Percentiles rank a stretch among this genome's conserved stretches.
Evolutionary conservation across 2,888 invertebrate species (phyloP).

Genomic region (Drosophila heteroneura): DNA sequence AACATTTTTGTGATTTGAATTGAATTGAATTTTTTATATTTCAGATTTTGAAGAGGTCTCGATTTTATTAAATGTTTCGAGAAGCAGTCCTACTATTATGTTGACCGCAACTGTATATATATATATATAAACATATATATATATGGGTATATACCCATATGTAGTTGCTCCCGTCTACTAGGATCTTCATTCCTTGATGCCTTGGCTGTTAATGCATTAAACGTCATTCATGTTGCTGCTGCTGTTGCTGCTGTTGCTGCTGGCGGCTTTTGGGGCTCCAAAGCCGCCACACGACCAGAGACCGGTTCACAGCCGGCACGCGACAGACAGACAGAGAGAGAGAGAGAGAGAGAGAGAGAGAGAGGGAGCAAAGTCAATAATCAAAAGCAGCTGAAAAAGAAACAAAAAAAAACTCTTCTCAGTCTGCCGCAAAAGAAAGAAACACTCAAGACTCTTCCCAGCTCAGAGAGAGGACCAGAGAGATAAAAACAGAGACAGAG

Average conservation of each 20-base stretch:
- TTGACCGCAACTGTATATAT: neutral
- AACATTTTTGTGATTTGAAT: neutral
- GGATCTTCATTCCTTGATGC: constrained; percentile 29
- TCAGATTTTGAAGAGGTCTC: neutral
- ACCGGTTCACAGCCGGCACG: constrained; percentile 78
- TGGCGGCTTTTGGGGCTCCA: constrained; percentile 32
- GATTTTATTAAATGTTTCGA: neutral
- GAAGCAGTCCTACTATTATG: neutral
- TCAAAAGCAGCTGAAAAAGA: constrained; percentile 49
- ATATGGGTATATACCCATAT: neutral
- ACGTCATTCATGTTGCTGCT: constrained; percentile 11
- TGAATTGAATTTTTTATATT: neutral
- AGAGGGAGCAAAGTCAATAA: constrained; percentile 29
- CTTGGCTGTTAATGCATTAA: constrained; percentile 44
- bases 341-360: neutral
- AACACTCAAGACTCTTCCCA: constrained; percentile 27
- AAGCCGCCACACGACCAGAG: constrained; percentile 43
- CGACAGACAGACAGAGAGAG: constrained; percentile 58
- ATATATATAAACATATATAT: neutral
- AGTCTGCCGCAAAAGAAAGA: constrained; percentile 24
- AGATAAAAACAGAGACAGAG: constrained; percentile 2
- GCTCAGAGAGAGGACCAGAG: constrained; percentile 13
- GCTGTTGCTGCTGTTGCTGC: neutral
- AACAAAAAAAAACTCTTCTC: constrained; percentile 33
- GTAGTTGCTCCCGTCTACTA: constrained; percentile 16